phyloP scores from a whole-genome alignment of 2,113 vertebrate species.

The Choloepus hoffmanni region DNA sequence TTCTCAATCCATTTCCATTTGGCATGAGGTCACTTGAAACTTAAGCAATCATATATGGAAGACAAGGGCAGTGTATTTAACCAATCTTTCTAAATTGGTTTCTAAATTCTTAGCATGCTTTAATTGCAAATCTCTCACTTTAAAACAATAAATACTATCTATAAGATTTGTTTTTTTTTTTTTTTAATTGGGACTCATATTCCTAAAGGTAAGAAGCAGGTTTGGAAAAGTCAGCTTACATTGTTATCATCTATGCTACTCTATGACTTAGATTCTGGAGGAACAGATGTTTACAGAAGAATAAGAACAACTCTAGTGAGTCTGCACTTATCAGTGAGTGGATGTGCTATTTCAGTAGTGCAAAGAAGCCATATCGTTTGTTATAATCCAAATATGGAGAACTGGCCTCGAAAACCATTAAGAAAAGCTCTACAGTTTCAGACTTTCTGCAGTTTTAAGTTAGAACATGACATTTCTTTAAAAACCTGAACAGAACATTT shows the following conservation, averaged over 20 bases:
- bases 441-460: slow-evolving; percentile 61
- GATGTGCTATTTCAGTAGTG: slow-evolving; percentile 73
- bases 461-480: slow-evolving; percentile 77
- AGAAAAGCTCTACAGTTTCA: slow-evolving; percentile 49
- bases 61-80: slow-evolving; percentile 77
- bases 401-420: slow-evolving; percentile 44
- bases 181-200: slow-evolving; percentile 49
- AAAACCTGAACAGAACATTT: slow-evolving; percentile 80
- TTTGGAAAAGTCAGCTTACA: slow-evolving; percentile 48
- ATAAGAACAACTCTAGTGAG: not conserved
- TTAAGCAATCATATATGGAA: slow-evolving; percentile 86
- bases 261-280: slow-evolving; percentile 46
- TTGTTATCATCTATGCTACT: not conserved
- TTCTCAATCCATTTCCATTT: slow-evolving; percentile 89
- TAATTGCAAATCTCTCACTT: slow-evolving; percentile 67
- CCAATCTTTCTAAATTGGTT: slow-evolving; percentile 60
- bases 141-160: slow-evolving; percentile 62
- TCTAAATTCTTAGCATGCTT: slow-evolving; percentile 60
- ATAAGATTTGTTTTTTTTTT: slow-evolving; percentile 23
- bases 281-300: slow-evolving; percentile 61
- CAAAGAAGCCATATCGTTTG: slow-evolving; percentile 70
- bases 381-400: slow-evolving; percentile 52
- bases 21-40: slow-evolving; percentile 87
- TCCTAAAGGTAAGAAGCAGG: slow-evolving; percentile 24
- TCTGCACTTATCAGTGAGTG: slow-evolving; percentile 21